Evolutionary conservation across 23 tunicate species (phyloP), one percentile per base, ranked within the genome.

Genomic region (Diplosoma virens): DNA sequence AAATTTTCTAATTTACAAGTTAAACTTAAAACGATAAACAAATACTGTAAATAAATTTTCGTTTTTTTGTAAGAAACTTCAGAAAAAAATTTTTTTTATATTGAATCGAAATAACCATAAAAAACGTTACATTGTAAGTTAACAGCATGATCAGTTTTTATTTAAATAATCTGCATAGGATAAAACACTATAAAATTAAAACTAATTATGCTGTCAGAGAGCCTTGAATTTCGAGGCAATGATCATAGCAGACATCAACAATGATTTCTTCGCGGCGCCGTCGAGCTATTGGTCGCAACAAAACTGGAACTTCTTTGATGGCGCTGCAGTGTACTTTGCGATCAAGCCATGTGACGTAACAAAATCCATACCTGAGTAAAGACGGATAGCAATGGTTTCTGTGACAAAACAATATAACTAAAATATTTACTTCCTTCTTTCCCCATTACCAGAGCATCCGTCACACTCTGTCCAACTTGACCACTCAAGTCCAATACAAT

Each of bases 171-270:
- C n/a, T n/a, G n/a, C n/a, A n/a, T n/a, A n/a, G n/a, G n/a, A n/a
- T n/a, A n/a, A n/a, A n/a, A n/a, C n/a, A n/a, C n/a, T n/a, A n/a
- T n/a, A n/a, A n/a, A n/a, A n/a, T n/a, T n/a, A n/a, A n/a, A n/a
- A n/a, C n/a, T n/a, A n/a, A n/a, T n/a, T n/a, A n/a, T n/a, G n/a
- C n/a, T n/a, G n/a, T n/a, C n/a, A n/a, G n/a, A n/a, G n/a, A n/a
- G 72, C 86, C 63, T 24, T 32, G 55, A 18, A 47, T 2, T 64
- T 82, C 87, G 7, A 25, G 17, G 67, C 87, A 82, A 1, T 82
- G 87, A 32, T 82, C 87, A 34, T 73, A 82, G 30, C 87, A 82
- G 28, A 82, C 67, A 27, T 82, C 87, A 0, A 82, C 87, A 30
- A 74, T 1, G 0, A 82, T 73, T 74, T 82, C 87, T 31, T 82